Evolutionary conservation across 1,140 invertebrate species (phyloP), one percentile per base, ranked within the genome.

Genomic region (Macrotrachela quadricornifera): DNA sequence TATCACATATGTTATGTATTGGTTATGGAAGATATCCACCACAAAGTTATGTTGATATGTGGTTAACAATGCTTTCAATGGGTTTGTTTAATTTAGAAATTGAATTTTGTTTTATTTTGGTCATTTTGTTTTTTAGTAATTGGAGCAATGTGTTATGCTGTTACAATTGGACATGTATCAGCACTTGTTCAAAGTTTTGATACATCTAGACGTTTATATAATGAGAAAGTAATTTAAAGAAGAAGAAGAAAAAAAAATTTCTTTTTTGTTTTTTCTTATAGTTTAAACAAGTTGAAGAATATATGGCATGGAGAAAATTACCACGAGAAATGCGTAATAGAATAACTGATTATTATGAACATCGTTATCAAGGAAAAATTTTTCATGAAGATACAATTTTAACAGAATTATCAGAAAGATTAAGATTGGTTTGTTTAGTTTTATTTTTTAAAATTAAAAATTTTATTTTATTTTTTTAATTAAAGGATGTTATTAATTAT

Each of bases 1-100:
- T 96, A 83, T 94, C 88, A 17, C 90, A 96, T 69, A 95, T 95
- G 88, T 75, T 96, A 57, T 94, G 87, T 72, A 96, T 95, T 66
- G 91, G 90, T 46, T 71, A 71, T 54, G 68, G 67, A 30, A 75
- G 82, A 60, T 95, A 92, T 73, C 90, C 91, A 54, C 91, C 91
- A 30, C 87, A 94, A 72, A 90, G 84, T 51, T 76, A 94, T 60
- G 92, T 87, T 16, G 91, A 96, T 72, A 90, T 94, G 80, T 95
- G 90, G 90, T 76, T 96, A 13, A 95, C 91, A 11, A 91, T 96
- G 80, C 73, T 95, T 46, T 92, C 86, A 57, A 95, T 96, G 90
- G 21, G 21, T 30, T 4, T 4, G 8, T 4, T 4, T 30, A 30
- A 30, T 30, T 8, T 30, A n/a, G n/a, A n/a, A n/a, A n/a, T n/a